Conservation (phyloP, 2,888 invertebrate species). For the Calliopum simillimum region DNA sequence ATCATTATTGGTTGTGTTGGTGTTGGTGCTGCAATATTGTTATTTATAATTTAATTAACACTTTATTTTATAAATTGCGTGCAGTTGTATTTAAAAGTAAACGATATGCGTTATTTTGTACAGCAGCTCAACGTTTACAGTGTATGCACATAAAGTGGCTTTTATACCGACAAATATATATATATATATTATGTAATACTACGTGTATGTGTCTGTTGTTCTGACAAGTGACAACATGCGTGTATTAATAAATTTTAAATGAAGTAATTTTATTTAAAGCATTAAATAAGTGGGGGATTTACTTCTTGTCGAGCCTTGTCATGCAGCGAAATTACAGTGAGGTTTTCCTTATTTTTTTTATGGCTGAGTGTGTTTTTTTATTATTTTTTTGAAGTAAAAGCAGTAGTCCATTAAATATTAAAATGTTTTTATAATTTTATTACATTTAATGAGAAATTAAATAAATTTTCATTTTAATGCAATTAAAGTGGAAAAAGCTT, state of each 20-base stretch:
- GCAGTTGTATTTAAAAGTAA: conserved; percentile 28
- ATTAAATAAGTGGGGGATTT: not conserved
- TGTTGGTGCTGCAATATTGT: not conserved
- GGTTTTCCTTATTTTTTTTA: conserved; percentile 13
- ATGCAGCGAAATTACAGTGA: not conserved
- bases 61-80: conserved; percentile 22
- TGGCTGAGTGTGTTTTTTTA: not conserved
- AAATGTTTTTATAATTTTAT: too few species aligned
- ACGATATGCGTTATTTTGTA: not conserved
- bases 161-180: too few species aligned
- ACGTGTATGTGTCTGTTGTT: not conserved
- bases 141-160: too few species aligned
- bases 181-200: too few species aligned
- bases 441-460: too few species aligned
- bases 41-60: conserved; percentile 37
- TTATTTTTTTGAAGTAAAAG: too few species aligned
- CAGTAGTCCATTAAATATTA: too few species aligned
- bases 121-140: too few species aligned
- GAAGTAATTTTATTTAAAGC: not conserved
- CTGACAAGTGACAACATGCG: conserved; percentile 16
- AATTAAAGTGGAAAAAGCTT: too few species aligned
- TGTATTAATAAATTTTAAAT: conserved; percentile 23
- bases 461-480: too few species aligned
- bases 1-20: too few species aligned
- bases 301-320: not conserved